Evolutionary conservation across 1,140 invertebrate genomes (phyloP), one percentile per base, ranked within the genome.

Genomic region (Drosophila sulfurigaster): DNA sequence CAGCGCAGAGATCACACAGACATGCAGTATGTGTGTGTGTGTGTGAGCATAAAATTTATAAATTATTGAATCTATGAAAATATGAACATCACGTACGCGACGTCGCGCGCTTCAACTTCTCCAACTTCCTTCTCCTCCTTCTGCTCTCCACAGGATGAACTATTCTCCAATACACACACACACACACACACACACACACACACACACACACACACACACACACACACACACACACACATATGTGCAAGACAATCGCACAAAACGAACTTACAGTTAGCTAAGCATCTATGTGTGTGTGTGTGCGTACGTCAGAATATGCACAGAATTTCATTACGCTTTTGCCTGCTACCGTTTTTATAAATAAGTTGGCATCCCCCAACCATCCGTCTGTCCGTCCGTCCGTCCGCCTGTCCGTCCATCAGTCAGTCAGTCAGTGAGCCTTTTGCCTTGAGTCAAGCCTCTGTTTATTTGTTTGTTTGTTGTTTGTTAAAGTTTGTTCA

Each of bases 11-110:
- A 75, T 66, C 81, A 56, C 43, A 63, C 68, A 69, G 54, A 48
- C 52, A 25, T 48, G 3, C 8, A 16, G 20, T 43, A 46, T 54
- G 54, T 56, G 15, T 65, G 32, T 76, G 30, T 69, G 65, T 51
- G 71, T 81, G 71, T 70, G 52, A 58, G 77, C 76, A 87, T 86
- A 79, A 82, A 82, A 88, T 88, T 76, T 77, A 89, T 89, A 83
- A 89, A 89, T 89, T 89, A 89, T 89, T 89, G 85, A 89, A 89
- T 89, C 86, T 85, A 89, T 89, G 85, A 89, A 79, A 89, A 89
- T 89, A 89, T 89, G 85, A 85, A 85, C 86, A 89, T 89, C 85
- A 89, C 85, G 85, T 89, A 85, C 85, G 54, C 80, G 52, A 48
- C 54, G 59, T 48, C 57, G 51, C 58, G 51, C 41, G 51, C 35